These are phyloP conservation scores for Rhadina sibilatrix DNA, from an alignment of 2,113 vertebrate genomes.

Conservation along the genomic window DNA sequence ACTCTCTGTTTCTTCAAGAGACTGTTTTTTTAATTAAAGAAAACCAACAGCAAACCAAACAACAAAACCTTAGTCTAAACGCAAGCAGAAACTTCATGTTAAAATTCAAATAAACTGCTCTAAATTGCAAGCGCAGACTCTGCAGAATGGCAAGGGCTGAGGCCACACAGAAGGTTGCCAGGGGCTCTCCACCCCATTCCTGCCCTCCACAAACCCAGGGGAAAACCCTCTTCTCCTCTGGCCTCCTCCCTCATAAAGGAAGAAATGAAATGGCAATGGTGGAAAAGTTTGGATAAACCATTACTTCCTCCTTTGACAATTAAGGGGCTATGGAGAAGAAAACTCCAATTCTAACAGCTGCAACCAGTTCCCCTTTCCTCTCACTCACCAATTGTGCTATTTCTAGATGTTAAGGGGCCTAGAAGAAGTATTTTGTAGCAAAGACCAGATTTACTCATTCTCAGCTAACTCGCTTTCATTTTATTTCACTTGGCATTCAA, in stretches of 20 bases:
- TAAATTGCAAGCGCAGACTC: fast-evolving
- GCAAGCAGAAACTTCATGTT: background rate
- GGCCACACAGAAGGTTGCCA: fast-evolving
- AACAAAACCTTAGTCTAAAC: background rate
- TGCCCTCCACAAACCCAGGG: fast-evolving
- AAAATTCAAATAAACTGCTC: background rate
- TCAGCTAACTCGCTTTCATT: background rate
- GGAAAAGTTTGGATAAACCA: background rate
- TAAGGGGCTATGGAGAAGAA: background rate
- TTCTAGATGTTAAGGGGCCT: background rate
- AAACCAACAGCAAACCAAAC: background rate
- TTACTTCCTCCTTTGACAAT: background rate
- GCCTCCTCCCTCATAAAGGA: background rate
- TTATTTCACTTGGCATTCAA: background rate
- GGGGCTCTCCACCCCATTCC: background rate
- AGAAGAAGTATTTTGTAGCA: background rate
- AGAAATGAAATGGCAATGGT: background rate
- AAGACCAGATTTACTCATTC: background rate
- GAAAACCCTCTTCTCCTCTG: background rate
- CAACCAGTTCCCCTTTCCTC: background rate
- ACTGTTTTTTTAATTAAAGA: background rate
- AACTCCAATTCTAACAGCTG: background rate
- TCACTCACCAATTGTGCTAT: background rate
- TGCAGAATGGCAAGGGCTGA: background rate
- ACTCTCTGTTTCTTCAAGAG: background rate